Base-by-base conservation (phyloP, 2,113 vertebrate genomes). In the Nannobrachium achirus region DNA sequence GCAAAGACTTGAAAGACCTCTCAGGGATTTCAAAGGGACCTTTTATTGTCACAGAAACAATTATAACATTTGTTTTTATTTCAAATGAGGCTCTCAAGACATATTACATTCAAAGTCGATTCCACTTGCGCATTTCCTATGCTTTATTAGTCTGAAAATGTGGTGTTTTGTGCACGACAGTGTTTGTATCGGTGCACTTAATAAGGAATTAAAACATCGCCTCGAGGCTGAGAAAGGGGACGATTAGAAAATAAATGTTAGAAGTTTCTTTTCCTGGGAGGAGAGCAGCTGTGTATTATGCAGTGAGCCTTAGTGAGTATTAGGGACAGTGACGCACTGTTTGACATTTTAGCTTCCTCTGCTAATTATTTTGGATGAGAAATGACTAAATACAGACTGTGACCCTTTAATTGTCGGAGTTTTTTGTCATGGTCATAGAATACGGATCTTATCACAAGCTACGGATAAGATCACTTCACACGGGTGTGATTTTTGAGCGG, bases 161-260 rank as follows among this genome's bases (percentile, higher is more conserved):
- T 33, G 16, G 8, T 68, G 58, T 63, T 84, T 67, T 76, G 50
- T 45, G 71, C 68, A 76, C 69, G 58, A 78, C 25, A 79, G 78
- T 78, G 64, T 76, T 74, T 71, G 68, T 70, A 79, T 57, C 75
- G 48, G 56, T 73, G 80, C 73, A 60, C 75, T 77, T 58, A 55
- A 59, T 44, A 75, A 76, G 57, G 81, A 88, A 88, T 87, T 75
- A 84, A 80, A 59, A 69, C 59, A 25, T 44, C 9, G 52, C 56
- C 78, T 75, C 61, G 70, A 33, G 25, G 25, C 25, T 33, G 25
- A 79, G 63, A 60, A 59, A 10, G 42, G 63, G 55, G 66, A 70
- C 33, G 55, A 74, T 33, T 40, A 14, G 38, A 56, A 58, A 25
- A 25, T 2, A 25, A 25, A 33, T 70, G 56, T 84, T 81, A 85